phyloP scores from a whole-genome alignment of 2,797 vertebrate genomes.

The Sciaenops ocellatus region DNA sequence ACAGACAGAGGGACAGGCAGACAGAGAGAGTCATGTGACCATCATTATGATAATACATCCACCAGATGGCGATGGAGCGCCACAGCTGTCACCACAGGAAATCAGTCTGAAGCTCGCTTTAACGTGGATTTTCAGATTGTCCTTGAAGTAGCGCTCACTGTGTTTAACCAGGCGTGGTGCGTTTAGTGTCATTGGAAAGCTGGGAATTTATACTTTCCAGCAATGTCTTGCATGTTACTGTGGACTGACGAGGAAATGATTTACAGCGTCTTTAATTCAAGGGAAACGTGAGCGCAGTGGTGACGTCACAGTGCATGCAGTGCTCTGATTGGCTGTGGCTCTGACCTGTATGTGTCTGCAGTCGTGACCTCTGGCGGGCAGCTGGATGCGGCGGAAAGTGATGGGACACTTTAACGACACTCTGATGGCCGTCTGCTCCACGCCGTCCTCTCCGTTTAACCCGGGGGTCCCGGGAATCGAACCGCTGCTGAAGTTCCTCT shows the following conservation, averaged over 20 bases:
- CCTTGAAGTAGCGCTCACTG: no score
- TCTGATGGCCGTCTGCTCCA: constrained; percentile 95
- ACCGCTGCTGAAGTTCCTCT: constrained; percentile 94
- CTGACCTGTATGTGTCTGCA: constrained; percentile 94
- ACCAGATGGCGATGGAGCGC: no score
- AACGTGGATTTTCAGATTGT: no score
- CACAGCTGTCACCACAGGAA: no score
- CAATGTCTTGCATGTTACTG: no score
- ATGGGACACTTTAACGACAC: constrained; percentile 95
- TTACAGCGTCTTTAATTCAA: no score
- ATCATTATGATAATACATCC: no score
- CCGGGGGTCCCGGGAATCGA: constrained; percentile 91
- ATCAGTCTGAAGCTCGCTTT: no score
- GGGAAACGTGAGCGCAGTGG: not conserved
- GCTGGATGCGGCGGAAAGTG: constrained; percentile 95
- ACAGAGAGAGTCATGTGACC: not conserved
- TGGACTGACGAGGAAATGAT: no score
- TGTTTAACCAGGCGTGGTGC: no score
- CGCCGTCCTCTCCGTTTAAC: constrained; percentile 92
- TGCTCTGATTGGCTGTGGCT: not conserved
- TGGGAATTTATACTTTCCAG: no score
- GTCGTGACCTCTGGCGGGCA: constrained; percentile 93
- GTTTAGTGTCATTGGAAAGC: no score
- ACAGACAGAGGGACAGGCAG: not conserved
- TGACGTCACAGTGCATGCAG: not conserved